Evolutionary conservation across 2,797 vertebrate species (phyloP), one percentile per base, ranked within the genome.

Genomic region (Lepidocolaptes lacrymiger): DNA sequence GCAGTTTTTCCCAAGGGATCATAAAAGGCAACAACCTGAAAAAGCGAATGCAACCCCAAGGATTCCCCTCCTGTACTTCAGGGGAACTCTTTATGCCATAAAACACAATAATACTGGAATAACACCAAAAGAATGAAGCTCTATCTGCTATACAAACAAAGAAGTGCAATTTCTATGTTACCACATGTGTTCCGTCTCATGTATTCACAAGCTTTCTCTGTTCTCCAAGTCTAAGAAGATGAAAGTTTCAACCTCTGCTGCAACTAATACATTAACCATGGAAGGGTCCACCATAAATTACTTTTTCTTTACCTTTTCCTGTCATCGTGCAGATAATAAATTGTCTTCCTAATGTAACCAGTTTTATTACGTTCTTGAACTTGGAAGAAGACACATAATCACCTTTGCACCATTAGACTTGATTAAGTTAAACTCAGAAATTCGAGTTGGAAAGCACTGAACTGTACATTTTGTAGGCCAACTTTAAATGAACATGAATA

Each of bases 231-330:
- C 36, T 8, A 49, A 71, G 66, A 78, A 83, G 43, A 64, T 51
- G 52, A 49, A 92, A 86, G 37, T 87, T 91, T 77, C 80, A 91
- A 89, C 56, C 63, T 92, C 41, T 3, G 14, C 68, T 80, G 19
- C 32, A 77, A 52, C 56, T 71, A 55, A 69, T 77, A 59, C 28
- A 85, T 48, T 64, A 68, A 73, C 11, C 48, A 22, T 34, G 46
- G 39, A 66, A 80, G 43, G 26, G 43, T 63, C 49, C 23, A 41
- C 49, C 49, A 54, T 71, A 67, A 91, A 72, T 64, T 56, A 58
- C 37, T 54, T 93, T 87, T 89, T 89, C 86, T 89, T 92, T 89
- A 82, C 78, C 18, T 66, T 85, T 82, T 82, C 30, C 74, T 92
- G 46, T 86, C 79, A 54, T 30, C 14, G 12, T 51, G 27, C 30